Conservation (phyloP, 2,113 vertebrate species). For the Sminthopsis crassicaudata region DNA sequence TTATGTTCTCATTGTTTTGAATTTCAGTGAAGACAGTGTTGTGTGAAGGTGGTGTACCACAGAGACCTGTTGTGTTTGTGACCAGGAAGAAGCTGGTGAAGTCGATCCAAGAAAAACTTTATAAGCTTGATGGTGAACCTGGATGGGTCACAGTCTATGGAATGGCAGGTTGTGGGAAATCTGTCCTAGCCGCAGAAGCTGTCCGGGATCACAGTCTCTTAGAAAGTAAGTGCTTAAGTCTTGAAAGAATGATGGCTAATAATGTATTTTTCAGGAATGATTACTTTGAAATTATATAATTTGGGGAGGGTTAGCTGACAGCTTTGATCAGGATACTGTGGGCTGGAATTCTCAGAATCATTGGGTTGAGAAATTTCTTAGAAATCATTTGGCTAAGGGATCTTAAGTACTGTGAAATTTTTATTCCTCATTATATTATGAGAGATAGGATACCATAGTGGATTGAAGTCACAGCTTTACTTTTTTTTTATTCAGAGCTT, state of each 20-base stretch:
- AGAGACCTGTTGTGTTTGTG: slow-evolving; percentile 96
- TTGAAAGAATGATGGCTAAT: slow-evolving; percentile 2
- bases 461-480: neutral
- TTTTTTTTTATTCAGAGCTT: neutral
- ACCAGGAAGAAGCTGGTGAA: slow-evolving; percentile 88
- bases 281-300: neutral
- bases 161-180: slow-evolving; percentile 98
- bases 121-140: slow-evolving; percentile 83
- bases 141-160: slow-evolving; percentile 96
- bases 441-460: neutral
- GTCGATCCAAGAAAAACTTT: slow-evolving; percentile 89
- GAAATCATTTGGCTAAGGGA: neutral
- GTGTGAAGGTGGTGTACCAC: slow-evolving; percentile 95
- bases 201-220: slow-evolving; percentile 90
- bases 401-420: neutral
- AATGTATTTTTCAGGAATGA: neutral
- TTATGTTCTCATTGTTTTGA: slow-evolving; percentile 53
- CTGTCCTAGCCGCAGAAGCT: slow-evolving; percentile 95
- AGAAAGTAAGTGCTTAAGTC: slow-evolving; percentile 85
- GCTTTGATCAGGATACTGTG: neutral
- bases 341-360: neutral
- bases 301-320: neutral
- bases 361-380: neutral
- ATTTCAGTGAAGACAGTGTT: slow-evolving; percentile 90
- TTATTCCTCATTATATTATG: neutral